phyloP scores from a whole-genome alignment of 35 echinoderm and acorn worm genomes.

The Stichopus chloronotus region DNA sequence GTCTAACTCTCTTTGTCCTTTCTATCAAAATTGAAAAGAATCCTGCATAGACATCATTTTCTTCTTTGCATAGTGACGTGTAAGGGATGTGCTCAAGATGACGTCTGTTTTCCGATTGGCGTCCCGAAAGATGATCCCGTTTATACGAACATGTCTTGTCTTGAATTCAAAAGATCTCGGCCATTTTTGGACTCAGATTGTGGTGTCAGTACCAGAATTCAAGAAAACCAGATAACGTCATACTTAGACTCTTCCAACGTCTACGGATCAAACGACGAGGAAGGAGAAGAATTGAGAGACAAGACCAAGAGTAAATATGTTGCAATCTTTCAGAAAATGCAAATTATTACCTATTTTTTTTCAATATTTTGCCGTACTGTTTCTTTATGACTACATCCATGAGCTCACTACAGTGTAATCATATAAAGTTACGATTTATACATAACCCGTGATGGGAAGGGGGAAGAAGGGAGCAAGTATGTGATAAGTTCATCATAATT shows the following conservation, averaged over 20 bases:
- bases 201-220: neutral
- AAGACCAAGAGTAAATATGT: conserved; percentile 10
- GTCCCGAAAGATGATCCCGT: conserved; percentile 36
- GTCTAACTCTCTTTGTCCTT: too few relatives aligned
- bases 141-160: neutral
- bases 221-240: conserved; percentile 61
- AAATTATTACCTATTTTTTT: neutral
- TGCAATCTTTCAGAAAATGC: too few relatives aligned
- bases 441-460: too few relatives aligned
- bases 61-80: neutral
- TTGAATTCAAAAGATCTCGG: conserved; percentile 55
- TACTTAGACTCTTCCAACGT: conserved; percentile 61
- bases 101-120: conserved; percentile 25
- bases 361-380: too few relatives aligned
- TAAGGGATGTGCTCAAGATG: neutral
- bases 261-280: conserved; percentile 42
- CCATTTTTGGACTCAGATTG: neutral
- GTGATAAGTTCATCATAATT: too few relatives aligned
- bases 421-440: too few relatives aligned
- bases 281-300: conserved; percentile 22
- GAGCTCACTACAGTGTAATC: too few relatives aligned
- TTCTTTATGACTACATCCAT: too few relatives aligned
- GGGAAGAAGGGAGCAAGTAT: too few relatives aligned
- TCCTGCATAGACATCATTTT: too few relatives aligned
- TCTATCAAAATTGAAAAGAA: too few relatives aligned